Conservation (phyloP, 2,113 vertebrate species). For the Nothobranchius furzeri region DNA sequence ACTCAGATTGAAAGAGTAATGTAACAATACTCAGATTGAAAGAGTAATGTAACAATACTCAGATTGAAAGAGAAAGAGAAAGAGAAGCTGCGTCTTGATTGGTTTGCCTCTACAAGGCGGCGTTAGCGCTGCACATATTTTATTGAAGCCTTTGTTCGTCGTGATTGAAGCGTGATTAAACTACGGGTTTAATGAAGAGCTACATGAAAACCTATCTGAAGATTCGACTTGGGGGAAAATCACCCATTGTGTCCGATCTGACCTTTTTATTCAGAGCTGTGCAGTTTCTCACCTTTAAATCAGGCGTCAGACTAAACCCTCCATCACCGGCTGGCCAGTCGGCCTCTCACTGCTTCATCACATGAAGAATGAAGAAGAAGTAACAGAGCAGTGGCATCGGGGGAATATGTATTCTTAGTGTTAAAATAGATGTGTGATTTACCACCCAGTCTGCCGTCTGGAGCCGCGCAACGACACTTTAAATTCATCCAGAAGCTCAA, state of each 20-base stretch:
- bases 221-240: not conserved
- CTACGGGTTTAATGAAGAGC: not conserved
- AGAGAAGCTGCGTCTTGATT: not conserved
- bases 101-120: too few relatives aligned
- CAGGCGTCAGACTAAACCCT: conserved; percentile 1
- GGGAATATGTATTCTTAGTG: conserved; percentile 17
- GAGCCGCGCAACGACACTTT: conserved; percentile 18
- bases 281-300: not conserved
- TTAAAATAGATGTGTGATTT: conserved; percentile 40
- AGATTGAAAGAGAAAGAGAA: too few relatives aligned
- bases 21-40: too few relatives aligned
- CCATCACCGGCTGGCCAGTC: not conserved
- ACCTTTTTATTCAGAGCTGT: not conserved
- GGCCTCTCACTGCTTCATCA: conserved; percentile 17
- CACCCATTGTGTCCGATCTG: not conserved
- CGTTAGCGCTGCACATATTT: too few relatives aligned
- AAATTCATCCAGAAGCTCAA: conserved; percentile 18
- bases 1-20: too few relatives aligned
- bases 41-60: too few relatives aligned
- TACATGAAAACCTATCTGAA: not conserved
- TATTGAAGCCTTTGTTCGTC: too few relatives aligned
- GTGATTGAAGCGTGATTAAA: too few relatives aligned
- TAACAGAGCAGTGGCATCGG: not conserved
- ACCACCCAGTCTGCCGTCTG: conserved; percentile 16
- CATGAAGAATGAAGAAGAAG: conserved; percentile 9